Base-by-base conservation (phyloP, 2,113 vertebrate species). In the Pachyramphus minor region DNA sequence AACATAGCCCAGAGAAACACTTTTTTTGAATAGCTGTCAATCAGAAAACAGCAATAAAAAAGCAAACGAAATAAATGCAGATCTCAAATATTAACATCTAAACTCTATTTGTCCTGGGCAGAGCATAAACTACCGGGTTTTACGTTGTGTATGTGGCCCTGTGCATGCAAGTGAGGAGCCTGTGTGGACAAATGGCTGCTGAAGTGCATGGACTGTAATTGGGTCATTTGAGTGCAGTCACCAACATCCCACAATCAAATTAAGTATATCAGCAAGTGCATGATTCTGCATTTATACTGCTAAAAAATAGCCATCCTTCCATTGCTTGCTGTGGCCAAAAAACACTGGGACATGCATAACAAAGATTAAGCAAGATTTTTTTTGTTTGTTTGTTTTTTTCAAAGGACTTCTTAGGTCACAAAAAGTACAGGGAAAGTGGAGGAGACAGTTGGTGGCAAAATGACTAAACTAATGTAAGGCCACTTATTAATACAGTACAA, bases 11-110 rank as follows among this genome's bases (percentile, higher is more conserved):
- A 82, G 30, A 87, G 88, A 94, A 94, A 87, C 60, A 67, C 53
- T 82, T 49, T 41, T 41, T 79, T 76, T 78, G 78, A 96, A 82
- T 39, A 84, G 62, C 92, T 84, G 87, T 95, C 97, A 89, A 28
- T 94, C 93, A 96, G 64, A 67, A 93, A 60, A 17, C 5, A 18
- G 19, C 55, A 79, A 25, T 50, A 60, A 93, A 93, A 52, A 14
- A 35, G n/a, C 41, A 59, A 73, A 35, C 28, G 15, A 58, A 91
- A 94, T 62, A 89, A 89, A 73, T 44, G 44, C 84, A 62, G 62
- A 49, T 55, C 67, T 91, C 71, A 18, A 49, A 45, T 41, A 89
- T 79, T 66, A 62, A 62, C 68, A 62, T 28, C 33, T 60, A 58
- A 76, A 37, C 11, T 28, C 25, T 37, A 0, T 47, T 60, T 68